Percentiles rank a stretch among this genome's conserved stretches.
Evolutionary conservation across 2,888 invertebrate genomes (phyloP).

Genomic region (Clivina fossor): DNA sequence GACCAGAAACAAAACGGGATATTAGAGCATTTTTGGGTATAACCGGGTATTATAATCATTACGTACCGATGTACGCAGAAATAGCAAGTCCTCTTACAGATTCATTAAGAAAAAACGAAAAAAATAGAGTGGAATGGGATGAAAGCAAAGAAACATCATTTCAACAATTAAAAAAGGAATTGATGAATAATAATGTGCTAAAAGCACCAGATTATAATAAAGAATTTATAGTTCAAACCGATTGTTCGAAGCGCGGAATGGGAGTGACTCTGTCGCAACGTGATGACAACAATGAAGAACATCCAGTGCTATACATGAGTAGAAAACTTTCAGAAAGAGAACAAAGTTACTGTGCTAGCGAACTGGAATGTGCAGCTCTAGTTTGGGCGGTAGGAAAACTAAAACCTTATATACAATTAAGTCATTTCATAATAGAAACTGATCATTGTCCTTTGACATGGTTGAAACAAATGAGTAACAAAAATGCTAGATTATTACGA

Average conservation of each 20-base stretch:
- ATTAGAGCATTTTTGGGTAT: conserved; percentile 9
- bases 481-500: conserved; percentile 11
- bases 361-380: conserved; percentile 11
- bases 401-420: conserved; percentile 2
- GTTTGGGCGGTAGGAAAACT: conserved; percentile 6
- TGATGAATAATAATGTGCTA: conserved; percentile 7
- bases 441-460: conserved; percentile 5
- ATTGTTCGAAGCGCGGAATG: conserved; percentile 9
- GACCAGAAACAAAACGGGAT: conserved; percentile 8
- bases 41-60: conserved; percentile 12
- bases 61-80: conserved; percentile 5
- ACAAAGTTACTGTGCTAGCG: conserved; percentile 11
- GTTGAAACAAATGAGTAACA: conserved; percentile 9
- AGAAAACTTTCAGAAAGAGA: conserved; percentile 11
- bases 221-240: conserved; percentile 19
- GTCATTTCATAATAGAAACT: conserved; percentile 7
- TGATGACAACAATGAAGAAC: background rate
- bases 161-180: background rate
- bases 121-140: conserved; percentile 6
- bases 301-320: conserved; percentile 7
- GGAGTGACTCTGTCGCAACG: conserved; percentile 8
- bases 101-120: background rate
- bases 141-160: conserved; percentile 1
- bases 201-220: background rate
- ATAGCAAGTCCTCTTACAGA: conserved; percentile 15